Evolutionary conservation across 2,113 vertebrate genomes (phyloP).

Genomic region (Craseonycteris thonglongyai): DNA sequence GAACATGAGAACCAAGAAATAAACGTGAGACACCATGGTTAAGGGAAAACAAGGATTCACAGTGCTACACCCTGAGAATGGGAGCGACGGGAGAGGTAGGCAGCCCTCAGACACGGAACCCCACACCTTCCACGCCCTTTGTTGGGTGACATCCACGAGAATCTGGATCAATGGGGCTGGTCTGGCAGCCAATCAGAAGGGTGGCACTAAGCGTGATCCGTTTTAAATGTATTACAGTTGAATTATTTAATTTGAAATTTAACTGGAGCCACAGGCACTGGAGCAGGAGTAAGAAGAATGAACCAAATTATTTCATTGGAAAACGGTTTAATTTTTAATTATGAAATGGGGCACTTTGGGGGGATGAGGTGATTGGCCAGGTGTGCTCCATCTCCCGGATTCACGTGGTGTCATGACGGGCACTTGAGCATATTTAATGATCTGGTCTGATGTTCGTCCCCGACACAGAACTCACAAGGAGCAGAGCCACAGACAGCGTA

Average conservation of each 20-base stretch:
- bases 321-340: constrained; percentile 75
- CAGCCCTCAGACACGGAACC: neutral
- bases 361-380: constrained; percentile 32
- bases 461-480: neutral
- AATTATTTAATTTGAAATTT: constrained; percentile 76
- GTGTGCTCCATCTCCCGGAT: constrained; percentile 20
- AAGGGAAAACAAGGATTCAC: neutral
- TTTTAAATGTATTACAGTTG: constrained; percentile 71
- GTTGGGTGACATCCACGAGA: neutral
- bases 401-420: neutral
- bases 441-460: constrained; percentile 2
- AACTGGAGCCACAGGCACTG: constrained; percentile 69
- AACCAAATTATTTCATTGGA: constrained; percentile 70
- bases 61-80: neutral
- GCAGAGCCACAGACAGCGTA: neutral
- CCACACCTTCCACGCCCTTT: neutral
- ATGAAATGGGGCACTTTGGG: constrained; percentile 56
- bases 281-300: constrained; percentile 65
- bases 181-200: constrained; percentile 56
- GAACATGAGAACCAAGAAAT: constrained; percentile 15
- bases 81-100: neutral
- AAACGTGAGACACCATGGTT: constrained; percentile 28
- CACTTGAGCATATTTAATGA: constrained; percentile 18
- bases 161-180: constrained; percentile 37
- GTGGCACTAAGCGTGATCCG: constrained; percentile 58